Evolutionary conservation across 2,797 vertebrate species (phyloP), one percentile per base, ranked within the genome.

Genomic region (Chrysocyon brachyurus): DNA sequence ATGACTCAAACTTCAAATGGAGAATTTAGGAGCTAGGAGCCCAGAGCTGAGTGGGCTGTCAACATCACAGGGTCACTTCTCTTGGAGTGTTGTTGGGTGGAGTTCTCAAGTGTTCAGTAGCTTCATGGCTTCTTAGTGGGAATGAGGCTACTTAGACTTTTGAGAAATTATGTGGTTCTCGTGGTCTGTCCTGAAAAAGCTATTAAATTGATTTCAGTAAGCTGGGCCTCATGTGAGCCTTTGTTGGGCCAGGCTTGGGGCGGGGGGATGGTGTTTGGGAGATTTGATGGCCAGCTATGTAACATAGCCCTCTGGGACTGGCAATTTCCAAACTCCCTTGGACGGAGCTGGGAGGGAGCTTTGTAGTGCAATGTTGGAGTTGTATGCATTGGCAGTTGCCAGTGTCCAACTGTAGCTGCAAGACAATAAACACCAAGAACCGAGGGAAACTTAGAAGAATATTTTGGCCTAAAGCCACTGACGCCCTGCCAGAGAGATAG

Each of bases 381-480:
- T 28, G 36, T 16, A 8, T 4, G 28, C 73, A 5, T 40, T 84
- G 63, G 93, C 46, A 10, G 28, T 68, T 87, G 15, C 73, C 15
- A 2, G 81, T 68, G 84, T 82, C 88, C 19, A 12, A 49, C 75
- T 79, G 6, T n/a, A 63, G 70, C 49, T 17, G n/a, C 31, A 81
- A 72, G 77, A 91, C 5, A 12, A n/a, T 79, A 54, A 83, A 79
- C 86, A 33, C 52, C 10, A 73, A 77, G 83, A 90, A 72, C 77
- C 73, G 26, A 54, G n/a, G 77, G 64, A 89, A 91, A 64, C 49
- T 26, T 66, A 75, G 64, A 87, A 22, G 87, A 91, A 56, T 36
- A 19, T 92, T 83, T 91, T 88, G 86, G 89, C 95, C 92, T 49
- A 16, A 90, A 88, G 96, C 86, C 86, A 79, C 56, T 40, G 59